Conservation (phyloP, 1,140 invertebrate genomes). For the Solenopsis fugax region DNA sequence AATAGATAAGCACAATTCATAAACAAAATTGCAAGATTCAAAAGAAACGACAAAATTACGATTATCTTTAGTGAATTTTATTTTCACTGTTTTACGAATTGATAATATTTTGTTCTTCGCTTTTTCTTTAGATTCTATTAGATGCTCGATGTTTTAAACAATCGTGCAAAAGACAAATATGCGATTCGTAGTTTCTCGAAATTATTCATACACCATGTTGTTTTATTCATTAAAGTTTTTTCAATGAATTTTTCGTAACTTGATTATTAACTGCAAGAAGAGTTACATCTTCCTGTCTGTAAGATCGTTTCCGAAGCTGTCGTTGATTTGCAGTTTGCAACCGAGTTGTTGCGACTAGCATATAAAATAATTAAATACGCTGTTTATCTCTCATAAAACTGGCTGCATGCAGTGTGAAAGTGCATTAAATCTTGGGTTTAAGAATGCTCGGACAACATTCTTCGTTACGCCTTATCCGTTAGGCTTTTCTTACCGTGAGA, state of each 20-base stretch:
- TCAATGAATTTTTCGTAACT: background rate
- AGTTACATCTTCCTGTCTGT: background rate
- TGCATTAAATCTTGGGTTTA: conserved; percentile 5
- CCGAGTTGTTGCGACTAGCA: background rate
- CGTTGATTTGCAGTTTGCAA: background rate
- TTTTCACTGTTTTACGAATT: background rate
- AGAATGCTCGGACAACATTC: background rate
- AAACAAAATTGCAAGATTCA: background rate
- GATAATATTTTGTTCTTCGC: background rate
- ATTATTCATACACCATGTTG: too few species aligned
- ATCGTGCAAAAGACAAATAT: background rate
- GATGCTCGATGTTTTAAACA: background rate
- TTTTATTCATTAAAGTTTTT: background rate
- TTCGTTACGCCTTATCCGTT: conserved; percentile 37
- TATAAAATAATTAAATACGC: background rate
- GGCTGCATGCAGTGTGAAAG: background rate
- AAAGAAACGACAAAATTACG: background rate
- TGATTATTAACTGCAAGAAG: background rate
- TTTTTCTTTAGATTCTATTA: background rate
- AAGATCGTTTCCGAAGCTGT: background rate
- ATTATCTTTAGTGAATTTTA: background rate
- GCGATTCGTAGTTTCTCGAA: background rate
- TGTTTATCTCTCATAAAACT: background rate
- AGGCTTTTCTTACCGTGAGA: background rate
- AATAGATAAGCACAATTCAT: background rate